phyloP scores from a whole-genome alignment of 2,797 vertebrate genomes.

The Hemibagrus guttatus region DNA sequence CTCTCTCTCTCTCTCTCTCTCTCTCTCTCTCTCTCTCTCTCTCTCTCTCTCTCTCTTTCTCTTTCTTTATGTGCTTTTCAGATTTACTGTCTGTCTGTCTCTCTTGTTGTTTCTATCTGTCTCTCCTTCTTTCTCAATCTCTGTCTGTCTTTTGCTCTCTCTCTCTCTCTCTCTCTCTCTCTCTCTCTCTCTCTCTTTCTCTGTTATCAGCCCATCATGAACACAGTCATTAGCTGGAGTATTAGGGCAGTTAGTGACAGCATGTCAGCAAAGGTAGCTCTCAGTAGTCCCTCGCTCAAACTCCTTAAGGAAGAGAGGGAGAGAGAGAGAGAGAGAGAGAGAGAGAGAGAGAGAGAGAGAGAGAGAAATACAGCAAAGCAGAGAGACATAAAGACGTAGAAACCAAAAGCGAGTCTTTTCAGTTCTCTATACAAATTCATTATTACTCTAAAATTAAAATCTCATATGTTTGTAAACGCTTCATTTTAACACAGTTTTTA shows the following conservation, averaged over 20 bases:
- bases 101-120: not conserved
- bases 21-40: not conserved
- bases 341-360: not conserved
- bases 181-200: not conserved
- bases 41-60: not conserved
- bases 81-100: not conserved
- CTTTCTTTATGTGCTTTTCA: not conserved
- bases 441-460: too few relatives aligned
- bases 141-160: not conserved
- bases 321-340: slow-evolving; percentile 2
- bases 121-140: not conserved
- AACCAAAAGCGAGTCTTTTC: too few relatives aligned
- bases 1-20: not conserved
- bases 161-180: not conserved
- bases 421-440: too few relatives aligned
- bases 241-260: not conserved
- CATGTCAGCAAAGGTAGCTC: slow-evolving; percentile 5
- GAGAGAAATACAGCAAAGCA: not conserved
- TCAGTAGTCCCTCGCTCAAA: not conserved
- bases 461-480: too few relatives aligned
- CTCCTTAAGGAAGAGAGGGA: not conserved
- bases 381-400: not conserved
- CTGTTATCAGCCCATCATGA: not conserved
- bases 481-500: too few relatives aligned
- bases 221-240: not conserved